Evolutionary conservation across 2,797 vertebrate genomes (phyloP), one percentile per base, ranked within the genome.

Genomic region (Enteromius mattozi): DNA sequence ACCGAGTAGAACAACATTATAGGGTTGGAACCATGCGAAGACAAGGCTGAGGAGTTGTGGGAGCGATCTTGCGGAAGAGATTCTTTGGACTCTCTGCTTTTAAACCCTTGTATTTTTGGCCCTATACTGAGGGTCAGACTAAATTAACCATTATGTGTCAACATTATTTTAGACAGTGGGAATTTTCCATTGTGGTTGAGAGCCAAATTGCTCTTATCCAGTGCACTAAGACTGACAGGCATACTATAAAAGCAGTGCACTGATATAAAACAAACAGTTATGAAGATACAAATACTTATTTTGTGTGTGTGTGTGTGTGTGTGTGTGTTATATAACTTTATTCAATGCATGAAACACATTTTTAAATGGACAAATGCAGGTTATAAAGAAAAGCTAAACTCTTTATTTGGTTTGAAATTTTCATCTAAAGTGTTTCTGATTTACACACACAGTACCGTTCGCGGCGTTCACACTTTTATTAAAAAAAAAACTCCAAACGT

Each of bases 111-210:
- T 40, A 54, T 69, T 68, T 80, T 80, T 80, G 45, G 45, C 47
- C 45, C 14, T 69, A 37, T 69, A 51, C 78, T 51, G 78, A 80
- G 47, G 47, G 30, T 40, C 65, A 27, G 78, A 40, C 6, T 69
- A 54, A 80, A 68, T 54, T 6, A 80, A 80, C 47, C 33, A 24
- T 80, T 66, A 68, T 66, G 27, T 51, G 61, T 80, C 45, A 68
- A 80, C 61, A 51, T 80, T 68, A 80, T 51, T 80, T 68, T 51
- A 49, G 63, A 68, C 45, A 80, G 45, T 49, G 45, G 63, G 63
- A 51, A 80, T 68, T 80, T 78, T 78, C 76, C 59, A 65, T 80
- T 80, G 45, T 51, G 63, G 61, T 80, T 5, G 5, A 49, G 19
- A 19, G 45, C 27, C 78, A 68, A 51, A 49, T 9, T 33, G 30